Percentiles rank a stretch among this genome's conserved stretches.
Conservation (phyloP, 2,113 vertebrate species). For the Pica pica region DNA sequence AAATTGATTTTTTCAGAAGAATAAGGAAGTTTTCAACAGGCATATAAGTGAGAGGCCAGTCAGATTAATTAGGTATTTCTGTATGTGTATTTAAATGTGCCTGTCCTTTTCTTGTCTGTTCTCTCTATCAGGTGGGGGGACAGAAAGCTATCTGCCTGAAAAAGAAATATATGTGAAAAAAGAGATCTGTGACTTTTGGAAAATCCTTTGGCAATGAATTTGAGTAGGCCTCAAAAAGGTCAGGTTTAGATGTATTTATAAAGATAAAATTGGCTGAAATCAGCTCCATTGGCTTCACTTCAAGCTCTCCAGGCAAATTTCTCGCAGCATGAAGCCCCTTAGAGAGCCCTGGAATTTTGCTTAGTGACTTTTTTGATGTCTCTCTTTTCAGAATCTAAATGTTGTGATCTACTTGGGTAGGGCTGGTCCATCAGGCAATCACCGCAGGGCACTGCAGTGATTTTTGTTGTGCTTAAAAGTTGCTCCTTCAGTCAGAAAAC, state of each 20-base stretch:
- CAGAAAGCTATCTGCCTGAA: background rate
- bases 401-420: background rate
- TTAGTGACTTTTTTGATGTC: background rate
- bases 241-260: constrained; percentile 9
- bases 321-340: background rate
- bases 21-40: background rate
- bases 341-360: constrained; percentile 9
- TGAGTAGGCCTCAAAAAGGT: background rate
- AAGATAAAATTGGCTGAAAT: constrained; percentile 30
- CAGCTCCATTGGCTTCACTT: constrained; percentile 2
- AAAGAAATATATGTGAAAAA: background rate
- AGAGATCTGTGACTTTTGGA: background rate
- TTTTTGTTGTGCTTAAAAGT: background rate
- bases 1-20: background rate
- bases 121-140: background rate
- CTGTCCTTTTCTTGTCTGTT: background rate
- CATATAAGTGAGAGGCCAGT: background rate
- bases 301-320: constrained; percentile 20
- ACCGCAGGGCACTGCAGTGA: background rate
- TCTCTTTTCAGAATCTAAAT: constrained; percentile 15
- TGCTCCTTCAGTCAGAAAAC: background rate
- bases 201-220: background rate
- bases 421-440: background rate
- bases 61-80: background rate
- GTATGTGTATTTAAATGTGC: background rate